Evolutionary conservation across 2,113 vertebrate species (phyloP), one percentile per base, ranked within the genome.

Genomic region (Sturnira hondurensis): DNA sequence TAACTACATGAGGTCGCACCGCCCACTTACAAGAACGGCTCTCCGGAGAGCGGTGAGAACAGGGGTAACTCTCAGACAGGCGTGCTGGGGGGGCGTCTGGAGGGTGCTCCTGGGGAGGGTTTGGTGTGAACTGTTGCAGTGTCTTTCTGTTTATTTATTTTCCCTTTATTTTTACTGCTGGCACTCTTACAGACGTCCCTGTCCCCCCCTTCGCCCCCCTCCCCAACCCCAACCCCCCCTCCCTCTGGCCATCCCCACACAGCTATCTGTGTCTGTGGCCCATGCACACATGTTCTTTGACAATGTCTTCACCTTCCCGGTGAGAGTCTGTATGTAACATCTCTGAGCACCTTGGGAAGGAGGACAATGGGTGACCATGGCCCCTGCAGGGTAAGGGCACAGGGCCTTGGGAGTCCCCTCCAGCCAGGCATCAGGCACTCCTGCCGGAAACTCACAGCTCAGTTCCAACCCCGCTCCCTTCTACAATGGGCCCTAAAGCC

Each of bases 91-190:
- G 4, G 1, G 28, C 36, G 5, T 6, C 61, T 47, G 19, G 1
- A 5, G 8, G 2, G 3, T 0, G 2, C 16, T 52, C 2, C 2
- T 1, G 8, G 20, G 4, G 5, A 28, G 13, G 7, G 12, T 11
- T 28, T 47, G 9, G 22, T 56, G 9, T 24, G 24, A 9, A 58
- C 0, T 24, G 56, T 58, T 58, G 56, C 22, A 1, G 4, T 24
- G 22, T 58, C 22, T 10, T 58, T 58, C 24, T 22, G 24, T 24
- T 24, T 58, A 3, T 58, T 58, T 58, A 9, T 24, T 8, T 56
- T 56, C 3, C 7, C 22, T 24, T 58, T 58, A 58, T 24, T 58
- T 10, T 24, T 9, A 24, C 6, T 24, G 56, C 56, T 24, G 56
- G 22, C 56, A 58, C 22, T 58, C 56, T 24, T 58, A 9, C 56